These are phyloP conservation scores for Candidula unifasciata DNA, from an alignment of 2,888 invertebrate genomes.

Conservation along the genomic window DNA sequence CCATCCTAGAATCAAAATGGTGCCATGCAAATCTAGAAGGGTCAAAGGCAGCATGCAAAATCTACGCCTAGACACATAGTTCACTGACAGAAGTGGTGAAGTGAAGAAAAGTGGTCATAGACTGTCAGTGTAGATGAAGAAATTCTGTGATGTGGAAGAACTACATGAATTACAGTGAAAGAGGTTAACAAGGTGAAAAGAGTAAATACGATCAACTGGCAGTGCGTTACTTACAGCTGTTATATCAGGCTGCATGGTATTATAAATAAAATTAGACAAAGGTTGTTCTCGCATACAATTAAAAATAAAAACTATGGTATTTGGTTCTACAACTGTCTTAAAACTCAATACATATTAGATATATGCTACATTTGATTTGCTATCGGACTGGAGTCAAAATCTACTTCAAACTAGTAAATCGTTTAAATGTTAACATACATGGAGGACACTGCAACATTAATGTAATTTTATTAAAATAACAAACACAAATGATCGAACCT, in stretches of 20 bases:
- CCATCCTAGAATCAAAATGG: slow-evolving; percentile 21
- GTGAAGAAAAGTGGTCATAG: background rate
- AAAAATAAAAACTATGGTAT: background rate
- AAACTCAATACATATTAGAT: no score
- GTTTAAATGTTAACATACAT: no score
- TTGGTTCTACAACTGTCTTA: no score
- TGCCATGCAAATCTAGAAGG: slow-evolving; percentile 33
- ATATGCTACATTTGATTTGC: no score
- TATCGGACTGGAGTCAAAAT: no score
- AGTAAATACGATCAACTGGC: slow-evolving; percentile 12
- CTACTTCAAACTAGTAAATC: no score
- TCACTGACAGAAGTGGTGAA: background rate
- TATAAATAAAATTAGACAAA: slow-evolving; percentile 24
- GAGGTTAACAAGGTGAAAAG: slow-evolving; percentile 12
- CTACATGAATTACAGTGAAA: slow-evolving; percentile 18
- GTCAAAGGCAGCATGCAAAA: slow-evolving; percentile 27
- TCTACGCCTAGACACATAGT: background rate
- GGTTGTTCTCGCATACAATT: background rate
- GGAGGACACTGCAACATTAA: no score
- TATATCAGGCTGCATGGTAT: slow-evolving; percentile 47
- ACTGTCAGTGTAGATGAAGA: background rate
- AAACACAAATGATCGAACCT: no score
- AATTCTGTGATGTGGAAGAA: slow-evolving; percentile 6
- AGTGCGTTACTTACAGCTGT: slow-evolving; percentile 40
- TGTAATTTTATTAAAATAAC: no score